Base-by-base conservation (phyloP, 2,888 invertebrate species). In the Girardia tigrina region DNA sequence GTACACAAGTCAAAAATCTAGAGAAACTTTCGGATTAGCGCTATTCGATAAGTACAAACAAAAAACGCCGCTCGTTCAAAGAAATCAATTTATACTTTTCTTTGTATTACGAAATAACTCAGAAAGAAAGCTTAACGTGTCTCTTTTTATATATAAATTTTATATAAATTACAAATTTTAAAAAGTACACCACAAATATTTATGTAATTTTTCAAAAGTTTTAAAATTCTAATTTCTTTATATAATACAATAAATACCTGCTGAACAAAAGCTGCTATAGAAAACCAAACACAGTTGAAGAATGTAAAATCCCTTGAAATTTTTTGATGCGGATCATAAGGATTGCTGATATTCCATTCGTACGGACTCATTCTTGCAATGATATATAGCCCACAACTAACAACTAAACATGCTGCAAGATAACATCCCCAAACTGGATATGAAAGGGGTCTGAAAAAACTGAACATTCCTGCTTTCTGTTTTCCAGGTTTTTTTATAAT, bases 191-290 rank as follows among this genome's bases (percentile, higher is more conserved):
- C n/a, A n/a, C n/a, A n/a, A n/a, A n/a, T n/a, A n/a, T n/a, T n/a
- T n/a, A n/a, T n/a, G n/a, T n/a, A n/a, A n/a, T n/a, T n/a, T n/a
- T n/a, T n/a, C n/a, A n/a, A n/a, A n/a, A n/a, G n/a, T n/a, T n/a
- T n/a, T n/a, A n/a, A n/a, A n/a, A n/a, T n/a, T n/a, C n/a, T n/a
- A n/a, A n/a, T n/a, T 36, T 36, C 16, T 36, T 12, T 36, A 36
- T 12, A 36, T 12, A 36, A 12, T 16, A 36, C 8, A 12, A 36
- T 36, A 12, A 8, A 36, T 36, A 36, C 75, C 71, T 76, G 76
- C 29, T 76, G 76, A 4, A 77, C 77, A 69, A 77, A 77, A n/a
- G 77, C 77, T 16, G 77, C 77, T 42, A 77, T 77, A n/a, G 77
- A 72, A 29, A 77, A 77, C 77, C 77, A 77, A 23, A 77, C 23